Base-by-base conservation (phyloP, 2,888 invertebrate species). In the Mesodorylaimus sp. region DNA sequence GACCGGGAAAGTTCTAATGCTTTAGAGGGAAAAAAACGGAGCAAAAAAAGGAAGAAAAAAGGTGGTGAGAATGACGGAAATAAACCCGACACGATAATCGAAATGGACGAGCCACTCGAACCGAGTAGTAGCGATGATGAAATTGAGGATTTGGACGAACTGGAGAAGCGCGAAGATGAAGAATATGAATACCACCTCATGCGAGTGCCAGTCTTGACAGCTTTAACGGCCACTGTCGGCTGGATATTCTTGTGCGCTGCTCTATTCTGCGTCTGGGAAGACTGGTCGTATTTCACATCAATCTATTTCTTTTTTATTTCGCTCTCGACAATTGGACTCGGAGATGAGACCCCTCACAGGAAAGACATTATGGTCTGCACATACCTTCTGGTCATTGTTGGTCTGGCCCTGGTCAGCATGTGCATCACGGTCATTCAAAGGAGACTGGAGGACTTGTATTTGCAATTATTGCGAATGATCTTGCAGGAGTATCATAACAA, bases 221-320 rank as follows among this genome's bases (percentile, higher is more conserved):
- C 52, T 3, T 73, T 88, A 26, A 76, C 81, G 48, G 82, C 88
- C 56, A 85, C 91, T 76, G 78, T 87, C 57, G 79, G 82, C 64
- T 82, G 83, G 68, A 80, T 85, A 50, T 78, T 85, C 64, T 83
- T 85, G 53, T 93, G 93, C 26, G 89, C 89, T 1, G 74, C 83
- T 64, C 74, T 95, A 46, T 95, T 95, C 69, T 78, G 81, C 2
- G 73, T 80, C 62, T 91, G 88, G 86, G 91, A 93, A 68, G 77
- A 79, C 25, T 72, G 71, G 71, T 62, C 57, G 21, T 70, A 67
- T 54, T 58, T 66, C 16, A 66, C 68, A 45, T 65, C 68, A 3
- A 62, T 68, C 54, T 71, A 72, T 57, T 72, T 72, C 57, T 66
- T 72, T 54, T 70, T 71, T 55, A 67, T 70, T 51, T 63, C 63